Evolutionary conservation across 2,797 vertebrate species (phyloP), one percentile per base, ranked within the genome.

Genomic region (Merluccius polli): DNA sequence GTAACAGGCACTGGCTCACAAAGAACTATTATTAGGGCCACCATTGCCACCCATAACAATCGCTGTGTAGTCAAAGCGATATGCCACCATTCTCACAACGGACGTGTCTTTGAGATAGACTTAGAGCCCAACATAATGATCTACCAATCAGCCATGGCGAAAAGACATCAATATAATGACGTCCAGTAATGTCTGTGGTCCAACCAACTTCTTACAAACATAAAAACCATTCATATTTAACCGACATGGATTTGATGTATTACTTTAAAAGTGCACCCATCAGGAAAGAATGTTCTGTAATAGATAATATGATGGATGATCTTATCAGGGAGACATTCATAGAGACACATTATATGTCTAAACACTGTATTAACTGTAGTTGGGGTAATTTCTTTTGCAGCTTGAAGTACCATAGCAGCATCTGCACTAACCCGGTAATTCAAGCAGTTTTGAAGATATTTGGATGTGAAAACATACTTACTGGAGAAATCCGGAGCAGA

Each of bases 401-500:
- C 10, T 11, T 65, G 3, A 65, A 65, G 24, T 65, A 5, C 21
- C 52, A 59, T 59, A 7, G 21, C 52, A 87, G 76, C 79, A 73
- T 48, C 78, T 76, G 30, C 3, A 69, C 13, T 72, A 81, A 74
- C 10, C 69, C 24, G 24, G 65, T 29, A 35, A 18, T 21, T 52
- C 63, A 76, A 52, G 1, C n/a, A 18, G 41, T 44, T 59, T 72
- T 24, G 0, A 21, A 74, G 18, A 82, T 44, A 79, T 73, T 27
- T 65, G 59, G 24, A 65, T 65, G 59, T 65, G n/a, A 65, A 65
- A 27, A 65, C 59, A 31, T 76, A 93, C 93, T 94, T 87, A 94
- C 94, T 32, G 44, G 93, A 90, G 80, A 94, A 93, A 84, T 94
- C 92, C 0, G 91, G 93, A 79, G 91, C 89, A 0, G 86, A 82